Conservation (phyloP, 1,140 invertebrate species). For the Phymastichus coffea region DNA sequence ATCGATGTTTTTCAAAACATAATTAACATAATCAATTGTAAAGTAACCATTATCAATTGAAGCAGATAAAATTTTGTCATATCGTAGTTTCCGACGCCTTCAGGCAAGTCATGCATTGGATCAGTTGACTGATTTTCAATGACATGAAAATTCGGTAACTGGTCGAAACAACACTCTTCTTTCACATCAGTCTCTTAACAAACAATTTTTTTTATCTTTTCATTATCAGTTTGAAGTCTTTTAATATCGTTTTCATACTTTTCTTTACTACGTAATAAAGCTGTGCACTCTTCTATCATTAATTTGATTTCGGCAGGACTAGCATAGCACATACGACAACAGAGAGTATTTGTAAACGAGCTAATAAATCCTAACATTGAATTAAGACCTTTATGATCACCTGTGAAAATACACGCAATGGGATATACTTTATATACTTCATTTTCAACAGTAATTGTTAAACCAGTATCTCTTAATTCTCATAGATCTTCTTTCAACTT, state of each 20-base stretch:
- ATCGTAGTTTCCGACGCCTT: conserved; percentile 16
- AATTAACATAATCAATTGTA: conserved; percentile 36
- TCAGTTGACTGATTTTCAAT: conserved; percentile 3
- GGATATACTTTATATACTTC: conserved; percentile 22
- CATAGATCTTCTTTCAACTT: conserved; percentile 17
- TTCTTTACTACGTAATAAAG: neutral
- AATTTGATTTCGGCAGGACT: neutral
- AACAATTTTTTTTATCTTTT: too few species aligned
- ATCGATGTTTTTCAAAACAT: neutral
- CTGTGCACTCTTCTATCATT: conserved; percentile 3
- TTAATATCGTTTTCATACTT: conserved; percentile 10
- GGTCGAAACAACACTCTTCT: conserved; percentile 5
- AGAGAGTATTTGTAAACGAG: neutral
- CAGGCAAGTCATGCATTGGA: conserved; percentile 22
- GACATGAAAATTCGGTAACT: conserved; percentile 11
- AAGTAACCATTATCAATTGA: conserved; percentile 21
- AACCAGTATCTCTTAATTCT: neutral
- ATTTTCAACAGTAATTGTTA: conserved; percentile 4
- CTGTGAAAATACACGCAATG: conserved; percentile 5
- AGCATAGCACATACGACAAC: conserved; percentile 19
- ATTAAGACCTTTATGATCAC: conserved; percentile 21
- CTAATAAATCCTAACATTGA: conserved; percentile 19
- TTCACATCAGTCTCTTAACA: conserved; percentile 10
- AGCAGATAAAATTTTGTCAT: conserved; percentile 12
- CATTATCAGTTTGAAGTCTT: neutral